Evolutionary conservation across 2,888 invertebrate species (phyloP).

Genomic region (Monochamus alternatus): DNA sequence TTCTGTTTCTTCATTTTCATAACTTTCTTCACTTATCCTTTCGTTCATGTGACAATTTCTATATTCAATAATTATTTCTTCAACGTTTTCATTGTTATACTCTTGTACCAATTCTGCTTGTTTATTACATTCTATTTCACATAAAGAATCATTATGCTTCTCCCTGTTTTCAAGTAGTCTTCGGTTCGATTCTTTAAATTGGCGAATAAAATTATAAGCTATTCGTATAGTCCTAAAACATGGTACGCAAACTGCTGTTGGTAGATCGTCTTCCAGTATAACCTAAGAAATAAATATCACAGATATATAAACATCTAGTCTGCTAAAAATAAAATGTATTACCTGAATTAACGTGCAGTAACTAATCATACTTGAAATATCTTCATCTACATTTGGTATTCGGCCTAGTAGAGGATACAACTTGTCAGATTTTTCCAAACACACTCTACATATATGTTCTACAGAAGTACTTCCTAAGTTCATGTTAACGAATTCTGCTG

Average conservation of each 20-base stretch:
- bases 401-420: constrained; percentile 23
- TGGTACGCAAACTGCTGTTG: constrained; percentile 45
- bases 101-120: not conserved
- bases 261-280: constrained; percentile 38
- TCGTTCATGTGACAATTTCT: no score
- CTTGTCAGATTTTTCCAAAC: constrained; percentile 15
- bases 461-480: not conserved
- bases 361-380: constrained; percentile 20
- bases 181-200: constrained; percentile 48
- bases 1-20: no score
- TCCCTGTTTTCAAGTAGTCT: constrained; percentile 33
- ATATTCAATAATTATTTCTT: no score
- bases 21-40: no score
- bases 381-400: constrained; percentile 18
- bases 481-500: not conserved
- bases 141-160: no score
- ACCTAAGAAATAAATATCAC: constrained; percentile 38
- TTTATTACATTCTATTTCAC: not conserved
- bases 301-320: not conserved
- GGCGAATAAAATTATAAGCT: constrained; percentile 50
- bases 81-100: not conserved
- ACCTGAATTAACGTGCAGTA: constrained; percentile 24
- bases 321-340: not conserved
- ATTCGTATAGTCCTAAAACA: constrained; percentile 50
- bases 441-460: constrained; percentile 15